Percentiles rank a stretch among this genome's conserved stretches.
Conservation (phyloP, 2,888 invertebrate species). For the Volucella inanis region DNA sequence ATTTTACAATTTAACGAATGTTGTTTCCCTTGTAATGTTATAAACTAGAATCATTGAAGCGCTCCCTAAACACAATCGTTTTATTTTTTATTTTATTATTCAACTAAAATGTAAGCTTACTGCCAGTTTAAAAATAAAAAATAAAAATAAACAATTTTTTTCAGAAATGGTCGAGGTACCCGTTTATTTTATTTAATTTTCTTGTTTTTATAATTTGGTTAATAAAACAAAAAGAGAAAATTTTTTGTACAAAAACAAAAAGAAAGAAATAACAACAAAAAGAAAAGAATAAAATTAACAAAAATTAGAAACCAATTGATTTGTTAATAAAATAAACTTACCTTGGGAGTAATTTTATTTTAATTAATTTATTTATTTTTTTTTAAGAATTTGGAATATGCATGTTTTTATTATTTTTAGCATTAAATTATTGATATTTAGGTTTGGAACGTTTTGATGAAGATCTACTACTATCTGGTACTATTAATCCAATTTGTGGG, state of each 20-base stretch:
- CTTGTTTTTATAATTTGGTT: slow-evolving; percentile 61
- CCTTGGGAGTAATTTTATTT: slow-evolving; percentile 79
- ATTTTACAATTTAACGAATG: slow-evolving; percentile 60
- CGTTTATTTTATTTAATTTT: slow-evolving; percentile 61
- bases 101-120: slow-evolving; percentile 16
- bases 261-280: slow-evolving; percentile 73
- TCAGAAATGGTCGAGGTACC: slow-evolving; percentile 76
- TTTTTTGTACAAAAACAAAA: slow-evolving; percentile 71
- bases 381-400: slow-evolving; percentile 73
- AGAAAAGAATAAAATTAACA: slow-evolving; percentile 60
- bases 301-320: slow-evolving; percentile 77
- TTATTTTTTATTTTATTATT: slow-evolving; percentile 8
- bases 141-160: slow-evolving; percentile 11
- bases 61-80: slow-evolving; percentile 42
- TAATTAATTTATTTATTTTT: slow-evolving; percentile 53
- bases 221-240: slow-evolving; percentile 73
- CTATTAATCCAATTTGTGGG: slow-evolving; percentile 79
- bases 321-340: slow-evolving; percentile 80
- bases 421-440: slow-evolving; percentile 77
- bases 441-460: slow-evolving; percentile 76
- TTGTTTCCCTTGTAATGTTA: slow-evolving; percentile 46
- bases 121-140: slow-evolving; percentile 52
- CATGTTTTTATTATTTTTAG: slow-evolving; percentile 38
- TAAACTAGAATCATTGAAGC: slow-evolving; percentile 42
- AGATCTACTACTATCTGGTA: slow-evolving; percentile 80